Conservation (phyloP, 2,797 vertebrate genomes). For the Myotis vivesi region DNA sequence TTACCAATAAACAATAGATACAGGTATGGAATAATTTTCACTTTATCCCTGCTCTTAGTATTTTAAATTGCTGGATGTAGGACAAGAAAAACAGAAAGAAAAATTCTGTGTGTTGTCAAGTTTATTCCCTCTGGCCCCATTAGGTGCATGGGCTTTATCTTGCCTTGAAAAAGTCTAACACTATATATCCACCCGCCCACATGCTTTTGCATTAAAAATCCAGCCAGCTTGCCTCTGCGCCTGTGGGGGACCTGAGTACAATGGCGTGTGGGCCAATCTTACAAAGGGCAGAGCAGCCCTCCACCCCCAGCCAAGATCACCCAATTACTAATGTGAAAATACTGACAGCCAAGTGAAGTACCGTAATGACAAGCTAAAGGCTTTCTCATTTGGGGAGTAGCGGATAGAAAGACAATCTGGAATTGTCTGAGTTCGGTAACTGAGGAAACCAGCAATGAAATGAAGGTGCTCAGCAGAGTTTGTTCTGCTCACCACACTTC, state of each 20-base stretch:
- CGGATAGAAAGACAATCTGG: neutral
- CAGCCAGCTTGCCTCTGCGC: slow-evolving; percentile 31
- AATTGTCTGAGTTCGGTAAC: neutral
- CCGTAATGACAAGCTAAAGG: neutral
- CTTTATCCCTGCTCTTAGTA: neutral
- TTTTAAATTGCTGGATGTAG: neutral
- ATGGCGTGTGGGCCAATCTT: slow-evolving; percentile 34
- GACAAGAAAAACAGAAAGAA: slow-evolving; percentile 19
- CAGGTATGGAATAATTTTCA: neutral
- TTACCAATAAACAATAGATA: neutral
- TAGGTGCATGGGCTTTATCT: neutral
- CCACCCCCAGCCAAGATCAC: slow-evolving; percentile 59
- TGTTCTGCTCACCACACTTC: neutral
- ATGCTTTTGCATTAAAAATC: neutral
- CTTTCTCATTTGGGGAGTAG: neutral
- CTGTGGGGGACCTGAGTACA: slow-evolving; percentile 47
- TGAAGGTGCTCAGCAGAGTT: neutral
- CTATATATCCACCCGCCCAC: neutral
- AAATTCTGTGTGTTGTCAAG: neutral
- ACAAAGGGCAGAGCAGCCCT: slow-evolving; percentile 64
- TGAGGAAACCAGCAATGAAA: neutral
- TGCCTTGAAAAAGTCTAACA: slow-evolving; percentile 28
- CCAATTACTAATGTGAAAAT: slow-evolving; percentile 44
- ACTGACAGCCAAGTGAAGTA: slow-evolving; percentile 30
- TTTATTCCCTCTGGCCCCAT: neutral